phyloP scores from a whole-genome alignment of 2,888 invertebrate genomes.

The Andrena hattorfiana region DNA sequence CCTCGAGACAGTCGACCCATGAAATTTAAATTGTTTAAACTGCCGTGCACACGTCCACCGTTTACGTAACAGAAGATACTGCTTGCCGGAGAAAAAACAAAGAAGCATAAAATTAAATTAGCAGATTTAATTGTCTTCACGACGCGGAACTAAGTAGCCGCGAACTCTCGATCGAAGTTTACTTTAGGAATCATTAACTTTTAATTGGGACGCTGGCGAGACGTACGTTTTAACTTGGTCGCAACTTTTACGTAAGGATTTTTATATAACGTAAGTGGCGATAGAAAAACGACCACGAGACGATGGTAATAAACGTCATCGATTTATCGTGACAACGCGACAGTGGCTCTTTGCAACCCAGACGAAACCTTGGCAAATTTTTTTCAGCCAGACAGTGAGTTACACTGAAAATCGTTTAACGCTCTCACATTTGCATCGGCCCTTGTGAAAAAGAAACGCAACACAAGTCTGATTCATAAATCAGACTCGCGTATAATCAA shows the following conservation, averaged over 20 bases:
- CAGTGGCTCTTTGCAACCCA: neutral
- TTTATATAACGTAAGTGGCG: conserved; percentile 24
- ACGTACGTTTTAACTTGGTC: conserved; percentile 11
- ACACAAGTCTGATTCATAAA: no score
- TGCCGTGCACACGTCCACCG: neutral
- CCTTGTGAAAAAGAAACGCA: no score
- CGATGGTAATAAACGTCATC: neutral
- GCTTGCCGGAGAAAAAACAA: neutral
- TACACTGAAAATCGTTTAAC: no score
- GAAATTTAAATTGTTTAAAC: no score
- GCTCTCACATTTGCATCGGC: no score
- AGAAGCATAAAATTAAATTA: neutral
- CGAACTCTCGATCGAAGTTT: neutral
- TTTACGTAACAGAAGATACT: neutral
- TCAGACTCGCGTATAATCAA: no score
- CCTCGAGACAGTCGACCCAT: neutral
- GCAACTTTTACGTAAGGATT: conserved; percentile 39
- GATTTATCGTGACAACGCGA: neutral
- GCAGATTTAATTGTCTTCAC: neutral
- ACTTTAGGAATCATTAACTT: neutral
- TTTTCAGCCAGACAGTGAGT: neutral
- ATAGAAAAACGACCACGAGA: neutral
- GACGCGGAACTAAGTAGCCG: neutral
- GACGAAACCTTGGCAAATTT: conserved; percentile 5
- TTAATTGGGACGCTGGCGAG: neutral